phyloP scores from a whole-genome alignment of 2,797 vertebrate genomes.

The Zenarchopterus dispar region DNA sequence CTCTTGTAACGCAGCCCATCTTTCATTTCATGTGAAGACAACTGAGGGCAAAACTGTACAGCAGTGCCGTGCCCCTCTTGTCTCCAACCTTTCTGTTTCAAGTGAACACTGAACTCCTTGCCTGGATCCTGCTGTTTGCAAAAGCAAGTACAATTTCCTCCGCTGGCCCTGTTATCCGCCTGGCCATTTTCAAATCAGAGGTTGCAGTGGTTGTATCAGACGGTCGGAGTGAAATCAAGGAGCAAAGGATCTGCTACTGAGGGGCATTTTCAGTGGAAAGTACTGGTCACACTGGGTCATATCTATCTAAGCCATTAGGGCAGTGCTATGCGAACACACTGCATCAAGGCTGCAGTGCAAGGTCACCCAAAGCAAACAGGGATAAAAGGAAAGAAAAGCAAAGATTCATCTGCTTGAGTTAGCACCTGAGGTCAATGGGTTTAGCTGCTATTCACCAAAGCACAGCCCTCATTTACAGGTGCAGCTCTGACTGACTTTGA shows the following conservation, averaged over 20 bases:
- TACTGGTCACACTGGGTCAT: slow-evolving; percentile 42
- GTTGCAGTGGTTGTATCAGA: slow-evolving; percentile 23
- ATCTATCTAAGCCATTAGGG: slow-evolving; percentile 70
- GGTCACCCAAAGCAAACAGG: slow-evolving; percentile 93
- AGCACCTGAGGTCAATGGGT: slow-evolving; percentile 78
- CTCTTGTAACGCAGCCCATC: slow-evolving; percentile 52
- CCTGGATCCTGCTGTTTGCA: slow-evolving; percentile 63
- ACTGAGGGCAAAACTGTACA: slow-evolving; percentile 68
- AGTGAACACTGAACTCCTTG: slow-evolving; percentile 65
- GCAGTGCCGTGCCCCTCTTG: slow-evolving; percentile 52
- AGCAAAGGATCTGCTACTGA: slow-evolving; percentile 70
- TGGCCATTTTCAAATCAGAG: slow-evolving; percentile 50
- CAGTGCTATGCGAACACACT: slow-evolving; percentile 75
- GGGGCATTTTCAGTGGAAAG: slow-evolving; percentile 72
- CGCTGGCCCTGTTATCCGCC: slow-evolving; percentile 42
- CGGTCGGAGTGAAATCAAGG: slow-evolving; percentile 30
- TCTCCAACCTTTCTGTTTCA: slow-evolving; percentile 60
- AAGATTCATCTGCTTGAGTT: slow-evolving; percentile 80
- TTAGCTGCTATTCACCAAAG: slow-evolving; percentile 60
- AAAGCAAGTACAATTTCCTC: slow-evolving; percentile 63
- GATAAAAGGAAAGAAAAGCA: slow-evolving; percentile 86
- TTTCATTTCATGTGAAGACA: slow-evolving; percentile 74
- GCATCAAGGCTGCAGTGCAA: slow-evolving; percentile 73
- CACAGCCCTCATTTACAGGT: slow-evolving; percentile 43
- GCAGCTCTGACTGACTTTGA: slow-evolving; percentile 50